These are phyloP conservation scores for Gambelia wislizenii DNA, from an alignment of 2,797 vertebrate species.

Conservation along the genomic window DNA sequence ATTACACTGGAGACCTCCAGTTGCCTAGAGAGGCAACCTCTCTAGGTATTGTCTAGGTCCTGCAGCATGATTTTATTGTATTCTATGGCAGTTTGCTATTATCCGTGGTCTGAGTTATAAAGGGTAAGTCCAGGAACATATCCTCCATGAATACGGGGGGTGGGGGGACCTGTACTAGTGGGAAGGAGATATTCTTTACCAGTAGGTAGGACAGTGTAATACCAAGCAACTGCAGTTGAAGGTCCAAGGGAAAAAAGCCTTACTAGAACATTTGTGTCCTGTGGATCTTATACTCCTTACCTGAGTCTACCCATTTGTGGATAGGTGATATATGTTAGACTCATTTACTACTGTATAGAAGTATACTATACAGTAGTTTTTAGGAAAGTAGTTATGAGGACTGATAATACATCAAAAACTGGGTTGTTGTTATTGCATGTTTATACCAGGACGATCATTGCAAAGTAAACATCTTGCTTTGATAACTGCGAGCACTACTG, in stretches of 20 bases:
- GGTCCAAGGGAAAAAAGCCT: too few species aligned
- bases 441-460: constrained; percentile 31
- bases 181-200: background rate
- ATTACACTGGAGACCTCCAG: too few species aligned
- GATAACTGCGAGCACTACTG: constrained; percentile 34
- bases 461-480: constrained; percentile 39
- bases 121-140: too few species aligned
- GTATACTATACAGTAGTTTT: too few species aligned
- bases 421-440: background rate
- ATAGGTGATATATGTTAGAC: background rate
- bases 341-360: too few species aligned
- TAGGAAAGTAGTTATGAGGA: background rate
- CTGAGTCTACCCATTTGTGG: background rate
- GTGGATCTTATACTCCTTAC: background rate
- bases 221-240: background rate
- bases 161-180: background rate
- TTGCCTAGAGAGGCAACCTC: too few species aligned
- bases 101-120: too few species aligned
- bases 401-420: constrained; percentile 15
- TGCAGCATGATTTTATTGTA: too few species aligned
- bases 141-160: too few species aligned
- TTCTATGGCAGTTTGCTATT: too few species aligned
- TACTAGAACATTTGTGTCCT: background rate
- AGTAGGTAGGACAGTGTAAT: background rate
- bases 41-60: too few species aligned